Evolutionary conservation across 1,140 invertebrate genomes (phyloP).

Genomic region (Steinernema khuongi): DNA sequence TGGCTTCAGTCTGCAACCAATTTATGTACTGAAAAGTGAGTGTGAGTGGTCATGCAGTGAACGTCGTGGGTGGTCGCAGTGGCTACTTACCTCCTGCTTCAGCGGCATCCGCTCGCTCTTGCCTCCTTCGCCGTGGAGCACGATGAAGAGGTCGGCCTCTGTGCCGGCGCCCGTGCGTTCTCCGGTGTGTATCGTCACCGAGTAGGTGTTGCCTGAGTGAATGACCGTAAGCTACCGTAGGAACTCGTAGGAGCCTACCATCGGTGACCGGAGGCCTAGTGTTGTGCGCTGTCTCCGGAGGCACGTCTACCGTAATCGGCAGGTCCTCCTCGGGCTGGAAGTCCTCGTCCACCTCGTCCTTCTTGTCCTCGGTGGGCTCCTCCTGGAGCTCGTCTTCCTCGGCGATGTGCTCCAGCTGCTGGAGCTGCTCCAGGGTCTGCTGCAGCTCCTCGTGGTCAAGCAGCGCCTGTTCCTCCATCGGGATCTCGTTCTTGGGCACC

Average conservation of each 20-base stretch:
- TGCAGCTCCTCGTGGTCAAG: neutral
- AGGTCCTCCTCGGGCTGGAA: neutral
- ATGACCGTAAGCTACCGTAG: neutral
- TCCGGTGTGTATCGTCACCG: conserved; percentile 26
- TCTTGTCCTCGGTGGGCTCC: neutral
- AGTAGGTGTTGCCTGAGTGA: conserved; percentile 23
- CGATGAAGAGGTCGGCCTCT: conserved; percentile 29
- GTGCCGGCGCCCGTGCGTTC: conserved; percentile 35
- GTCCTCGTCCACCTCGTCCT: neutral
- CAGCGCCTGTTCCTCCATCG: neutral
- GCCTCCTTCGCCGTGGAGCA: conserved; percentile 29
- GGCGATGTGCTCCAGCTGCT: neutral
- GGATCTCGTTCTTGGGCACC: neutral
- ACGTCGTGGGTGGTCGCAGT: neutral
- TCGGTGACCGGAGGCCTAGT: neutral
- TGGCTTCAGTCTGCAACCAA: conserved; percentile 29
- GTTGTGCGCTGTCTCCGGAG: conserved; percentile 6
- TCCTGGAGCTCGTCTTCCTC: conserved; percentile 16
- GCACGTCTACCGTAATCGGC: neutral
- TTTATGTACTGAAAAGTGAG: conserved; percentile 18
- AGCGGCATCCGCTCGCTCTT: conserved; percentile 25
- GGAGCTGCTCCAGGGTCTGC: neutral
- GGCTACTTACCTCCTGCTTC: conserved; percentile 22
- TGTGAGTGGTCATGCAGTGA: neutral
- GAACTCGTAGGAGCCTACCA: neutral